Evolutionary conservation across 2,888 invertebrate genomes (phyloP), one percentile per base, ranked within the genome.

Genomic region (Drosophila gaucha): DNA sequence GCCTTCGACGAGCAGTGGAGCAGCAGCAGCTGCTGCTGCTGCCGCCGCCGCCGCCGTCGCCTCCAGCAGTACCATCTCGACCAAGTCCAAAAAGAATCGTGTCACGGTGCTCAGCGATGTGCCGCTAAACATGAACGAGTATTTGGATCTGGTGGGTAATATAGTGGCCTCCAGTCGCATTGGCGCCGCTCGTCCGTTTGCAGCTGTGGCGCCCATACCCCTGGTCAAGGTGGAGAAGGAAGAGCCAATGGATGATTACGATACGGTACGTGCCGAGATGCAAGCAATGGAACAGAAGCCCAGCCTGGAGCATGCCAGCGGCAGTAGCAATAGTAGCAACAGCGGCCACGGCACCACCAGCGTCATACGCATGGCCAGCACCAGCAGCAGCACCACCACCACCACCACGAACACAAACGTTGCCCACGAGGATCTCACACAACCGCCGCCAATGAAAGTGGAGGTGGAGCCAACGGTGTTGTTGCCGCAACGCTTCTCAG

Each of bases 41-140:
- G n/a, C 41, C 3, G 6, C 49, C 4, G 51, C 20, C 6, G 12
- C 10, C 31, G 12, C 26, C 9, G 12, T 8, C 1, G 31, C 28
- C 6, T 18, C 54, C 14, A 28, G 26, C 18, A 52, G 62, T 16
- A 55, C 59, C 12, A 79, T 24, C 28, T 52, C 71, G 38, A 60
- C 43, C 41, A 87, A 85, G 49, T 88, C 86, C 24, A 85, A 86
- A 4, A 88, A 86, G 74, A 89, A 86, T 36, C 90, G 90, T 1
- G 88, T 92, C 20, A 92, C 91, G 4, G 92, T 92, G 28, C 80
- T 92, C 28, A 92, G 92, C 60, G 91, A 92, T 84, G 91, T 92
- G 20, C 92, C 92, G 68, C 77, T 92, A n/a, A 90, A 91, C 73
- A 85, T 91, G 68, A 91, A 90, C 52, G 91, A 91, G 78, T 91